Evolutionary conservation across 2,888 invertebrate genomes (phyloP).

Genomic region (Drosophila putrida): DNA sequence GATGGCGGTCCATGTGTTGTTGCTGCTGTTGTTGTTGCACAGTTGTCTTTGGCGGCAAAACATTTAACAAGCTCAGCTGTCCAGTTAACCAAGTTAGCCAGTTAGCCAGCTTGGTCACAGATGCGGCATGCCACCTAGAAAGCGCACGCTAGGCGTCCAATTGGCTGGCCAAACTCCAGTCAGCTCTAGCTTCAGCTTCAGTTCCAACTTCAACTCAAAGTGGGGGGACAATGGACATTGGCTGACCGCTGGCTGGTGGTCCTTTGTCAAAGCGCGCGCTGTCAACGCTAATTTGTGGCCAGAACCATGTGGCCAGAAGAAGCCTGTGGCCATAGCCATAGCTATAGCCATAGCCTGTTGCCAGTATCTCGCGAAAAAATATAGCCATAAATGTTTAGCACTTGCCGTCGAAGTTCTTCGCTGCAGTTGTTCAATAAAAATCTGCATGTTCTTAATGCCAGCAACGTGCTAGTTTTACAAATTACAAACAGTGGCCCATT

Average conservation of each 20-base stretch:
- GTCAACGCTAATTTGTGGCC: conserved; percentile 74
- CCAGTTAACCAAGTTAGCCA: conserved; percentile 42
- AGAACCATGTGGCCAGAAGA: conserved; percentile 19
- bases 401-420: conserved; percentile 34
- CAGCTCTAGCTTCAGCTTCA: conserved; percentile 1
- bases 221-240: conserved; percentile 12
- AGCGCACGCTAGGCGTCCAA: conserved; percentile 78
- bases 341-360: conserved; percentile 12
- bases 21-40: conserved; percentile 11
- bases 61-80: conserved; percentile 71
- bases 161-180: conserved; percentile 55
- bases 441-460: conserved; percentile 71
- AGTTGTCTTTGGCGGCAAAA: conserved; percentile 72
- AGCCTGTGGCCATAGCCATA: conserved; percentile 7
- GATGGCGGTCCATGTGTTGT: conserved; percentile 38
- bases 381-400: conserved; percentile 71
- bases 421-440: conserved; percentile 48
- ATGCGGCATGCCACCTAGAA: conserved; percentile 74
- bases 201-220: not conserved
- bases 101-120: conserved; percentile 32
- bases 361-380: conserved; percentile 49
- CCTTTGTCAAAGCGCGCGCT: conserved; percentile 68
- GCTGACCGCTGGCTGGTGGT: conserved; percentile 53
- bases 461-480: conserved; percentile 76
- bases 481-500: conserved; percentile 47